These are phyloP conservation scores for Platorchestia sp. DNA, from an alignment of 1,140 invertebrate species.

Conservation along the genomic window DNA sequence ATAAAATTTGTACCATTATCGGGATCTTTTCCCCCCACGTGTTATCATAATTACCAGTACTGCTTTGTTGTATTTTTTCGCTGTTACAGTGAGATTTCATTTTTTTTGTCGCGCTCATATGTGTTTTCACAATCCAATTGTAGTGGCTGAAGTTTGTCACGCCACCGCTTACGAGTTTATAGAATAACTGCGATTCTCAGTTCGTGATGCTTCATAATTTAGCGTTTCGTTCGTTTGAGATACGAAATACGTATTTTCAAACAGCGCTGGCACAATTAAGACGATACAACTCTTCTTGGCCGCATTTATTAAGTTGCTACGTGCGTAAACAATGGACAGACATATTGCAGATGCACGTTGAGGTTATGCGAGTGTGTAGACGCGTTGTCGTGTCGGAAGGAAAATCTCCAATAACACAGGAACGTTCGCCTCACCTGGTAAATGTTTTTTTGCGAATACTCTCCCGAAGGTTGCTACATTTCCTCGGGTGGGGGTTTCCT, in stretches of 20 bases:
- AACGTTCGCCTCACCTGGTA: background rate
- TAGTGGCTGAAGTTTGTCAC: too few relatives aligned
- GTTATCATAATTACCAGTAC: background rate
- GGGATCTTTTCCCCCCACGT: too few relatives aligned
- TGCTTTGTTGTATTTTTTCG: background rate
- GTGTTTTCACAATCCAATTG: background rate
- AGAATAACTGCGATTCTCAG: background rate
- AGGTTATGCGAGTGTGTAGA: background rate
- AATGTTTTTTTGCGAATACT: background rate
- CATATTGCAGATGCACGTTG: background rate
- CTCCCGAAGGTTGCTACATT: background rate
- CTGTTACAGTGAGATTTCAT: background rate
- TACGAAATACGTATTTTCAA: background rate
- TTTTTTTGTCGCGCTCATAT: background rate
- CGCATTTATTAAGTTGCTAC: background rate
- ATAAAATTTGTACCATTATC: too few relatives aligned
- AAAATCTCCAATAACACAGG: background rate
- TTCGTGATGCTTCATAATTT: background rate
- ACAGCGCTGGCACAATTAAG: background rate
- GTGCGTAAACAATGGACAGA: background rate
- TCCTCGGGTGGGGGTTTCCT: background rate
- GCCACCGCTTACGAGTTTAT: background rate
- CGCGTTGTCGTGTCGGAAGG: background rate
- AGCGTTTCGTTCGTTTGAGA: background rate
- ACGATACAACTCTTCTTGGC: background rate